Base-by-base conservation (phyloP, 35 echinoderm and acorn worm genomes). In the Stichopus chloronotus region DNA sequence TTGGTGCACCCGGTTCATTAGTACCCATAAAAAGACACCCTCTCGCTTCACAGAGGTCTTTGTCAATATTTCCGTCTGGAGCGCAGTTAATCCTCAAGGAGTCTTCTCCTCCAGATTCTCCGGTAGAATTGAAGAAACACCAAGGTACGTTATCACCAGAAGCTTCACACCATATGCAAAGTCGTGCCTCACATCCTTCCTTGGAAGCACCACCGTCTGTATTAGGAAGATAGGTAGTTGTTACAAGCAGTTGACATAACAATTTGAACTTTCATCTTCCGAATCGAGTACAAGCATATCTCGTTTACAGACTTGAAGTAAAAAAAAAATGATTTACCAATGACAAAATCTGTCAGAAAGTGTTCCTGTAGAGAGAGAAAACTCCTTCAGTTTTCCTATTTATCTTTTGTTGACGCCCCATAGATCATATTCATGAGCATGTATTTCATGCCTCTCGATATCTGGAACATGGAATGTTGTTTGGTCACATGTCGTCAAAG, bases 41-140 rank as follows among this genome's bases (percentile, higher is more conserved):
- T 14, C 93, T 78, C 9, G 61, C 72, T 30, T 91, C 72, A 79
- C 95, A 94, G 19, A 72, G 25, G 17, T 80, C 92, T 14, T 68
- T 95, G 25, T 94, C 93, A 54, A 57, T 78, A 19, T 90, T 81
- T 58, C 95, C 93, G 60, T 94, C 95, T 9, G 95, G 95, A 19
- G 88, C 88, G 63, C 95, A 96, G 82, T 94, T 83, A 7, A 96
- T 90, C 1, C 95, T 78, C 63, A 59, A 96, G 20, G 84, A 80
- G 57, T 96, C 95, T 20, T 91, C 59, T 57, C 78, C 95, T 3
- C 78, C 53, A 24, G 78, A 60, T 30, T 92, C 95, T 16, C 92
- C 88, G 23, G 92, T 94, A 53, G 90, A 90, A 54, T 96, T 94
- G 68, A 96, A 98, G 93, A 96, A 98, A 79, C 96, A 98, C 92